phyloP scores from a whole-genome alignment of 1,140 invertebrate genomes.

The Ooceraea biroi region DNA sequence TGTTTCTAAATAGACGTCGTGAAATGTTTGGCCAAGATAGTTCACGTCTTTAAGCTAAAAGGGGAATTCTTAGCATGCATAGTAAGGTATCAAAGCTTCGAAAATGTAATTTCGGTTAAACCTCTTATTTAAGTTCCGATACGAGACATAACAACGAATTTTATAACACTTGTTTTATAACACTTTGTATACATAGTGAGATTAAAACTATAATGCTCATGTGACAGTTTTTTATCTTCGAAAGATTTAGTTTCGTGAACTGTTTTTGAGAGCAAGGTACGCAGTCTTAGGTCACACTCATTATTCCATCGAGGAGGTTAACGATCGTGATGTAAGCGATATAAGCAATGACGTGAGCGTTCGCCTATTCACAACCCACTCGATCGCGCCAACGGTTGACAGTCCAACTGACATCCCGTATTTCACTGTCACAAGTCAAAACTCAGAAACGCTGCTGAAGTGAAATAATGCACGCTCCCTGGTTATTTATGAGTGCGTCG shows the following conservation, averaged over 20 bases:
- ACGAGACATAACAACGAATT: background rate
- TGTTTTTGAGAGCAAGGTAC: background rate
- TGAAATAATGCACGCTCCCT: conserved; percentile 74
- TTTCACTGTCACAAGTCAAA: conserved; percentile 77
- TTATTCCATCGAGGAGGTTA: background rate
- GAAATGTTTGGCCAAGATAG: background rate
- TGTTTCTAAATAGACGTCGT: background rate
- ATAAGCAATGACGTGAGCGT: conserved; percentile 34
- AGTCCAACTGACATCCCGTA: conserved; percentile 63
- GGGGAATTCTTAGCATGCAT: background rate
- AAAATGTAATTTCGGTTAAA: conserved; percentile 3
- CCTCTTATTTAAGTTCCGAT: background rate
- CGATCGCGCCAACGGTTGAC: conserved; percentile 54
- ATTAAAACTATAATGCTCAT: background rate
- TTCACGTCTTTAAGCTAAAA: background rate
- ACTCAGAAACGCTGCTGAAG: conserved; percentile 68
- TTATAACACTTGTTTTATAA: background rate
- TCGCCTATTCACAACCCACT: background rate
- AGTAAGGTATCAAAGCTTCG: background rate
- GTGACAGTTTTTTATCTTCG: background rate
- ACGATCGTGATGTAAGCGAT: conserved; percentile 32
- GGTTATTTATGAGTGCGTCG: conserved; percentile 75
- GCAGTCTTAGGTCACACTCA: background rate
- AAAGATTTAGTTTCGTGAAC: too few relatives aligned
- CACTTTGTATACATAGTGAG: background rate